Evolutionary conservation across 2,797 vertebrate genomes (phyloP).

Genomic region (Phalloptychus januarius): DNA sequence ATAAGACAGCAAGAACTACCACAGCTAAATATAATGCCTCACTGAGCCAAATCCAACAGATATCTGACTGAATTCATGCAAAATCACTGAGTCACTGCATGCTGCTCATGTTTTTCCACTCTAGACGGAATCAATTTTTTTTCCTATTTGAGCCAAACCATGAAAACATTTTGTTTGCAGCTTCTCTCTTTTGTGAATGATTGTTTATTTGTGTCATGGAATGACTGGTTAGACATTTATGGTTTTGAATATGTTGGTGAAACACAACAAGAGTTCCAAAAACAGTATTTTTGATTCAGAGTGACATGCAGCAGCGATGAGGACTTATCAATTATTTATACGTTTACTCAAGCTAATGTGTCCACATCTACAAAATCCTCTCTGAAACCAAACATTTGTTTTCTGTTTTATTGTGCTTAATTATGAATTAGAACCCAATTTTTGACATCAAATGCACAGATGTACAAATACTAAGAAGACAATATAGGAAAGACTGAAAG

Average conservation of each 20-base stretch:
- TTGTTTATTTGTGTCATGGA: background rate
- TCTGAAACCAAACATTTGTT: background rate
- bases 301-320: background rate
- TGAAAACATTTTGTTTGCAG: background rate
- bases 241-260: background rate
- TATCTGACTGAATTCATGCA: slow-evolving; percentile 15
- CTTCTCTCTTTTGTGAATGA: background rate
- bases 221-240: background rate
- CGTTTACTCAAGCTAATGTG: background rate
- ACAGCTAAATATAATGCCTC: background rate
- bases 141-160: background rate
- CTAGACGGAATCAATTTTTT: background rate
- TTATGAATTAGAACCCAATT: background rate
- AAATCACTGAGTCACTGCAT: slow-evolving; percentile 51
- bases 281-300: background rate
- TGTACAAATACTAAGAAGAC: background rate
- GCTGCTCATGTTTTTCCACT: slow-evolving; percentile 20
- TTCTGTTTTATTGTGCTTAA: background rate
- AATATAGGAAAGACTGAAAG: background rate
- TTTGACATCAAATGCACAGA: background rate
- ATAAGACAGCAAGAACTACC: slow-evolving; percentile 26
- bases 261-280: background rate
- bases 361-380: background rate
- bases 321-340: background rate
- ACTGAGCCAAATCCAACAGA: slow-evolving; percentile 4